Base-by-base conservation (phyloP, 2,113 vertebrate species). In the Trachemys scripta region DNA sequence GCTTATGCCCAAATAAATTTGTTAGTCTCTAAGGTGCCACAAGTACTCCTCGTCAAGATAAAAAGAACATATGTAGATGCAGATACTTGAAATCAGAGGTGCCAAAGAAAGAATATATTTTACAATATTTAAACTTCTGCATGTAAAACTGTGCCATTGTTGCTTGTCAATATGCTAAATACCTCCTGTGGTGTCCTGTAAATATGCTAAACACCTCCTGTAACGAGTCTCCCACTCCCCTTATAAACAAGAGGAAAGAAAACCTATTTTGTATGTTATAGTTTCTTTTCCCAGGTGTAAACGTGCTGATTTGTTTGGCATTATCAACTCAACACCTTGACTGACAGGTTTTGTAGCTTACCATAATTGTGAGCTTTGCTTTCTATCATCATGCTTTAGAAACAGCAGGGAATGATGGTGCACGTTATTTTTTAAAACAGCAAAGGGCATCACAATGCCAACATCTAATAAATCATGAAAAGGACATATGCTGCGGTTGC, bases 121-220 rank as follows among this genome's bases (percentile, higher is more conserved):
- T 87, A 85, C 47, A 81, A 84, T 96, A 95, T 97, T 96, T 96
- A 97, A 96, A 96, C 57, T 95, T 95, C 87, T 85, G 76, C 84
- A 85, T 95, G 85, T 92, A 93, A 96, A 97, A 95, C 89, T 45
- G 85, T 97, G 87, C 84, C 57, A 80, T 20, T 94, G 85, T 94
- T 96, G 82, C 95, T 93, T 96, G 93, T 97, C 97, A 97, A 96
- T 97, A 97, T 94, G 96, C 93, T 97, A 95, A 97, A 95, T 90
- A 27, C 80, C 85, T 97, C 96, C 96, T 96, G 95, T 88, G 93
- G 92, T 16, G 80, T 89, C 95, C 94, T 94, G 95, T 97, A 98
- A 97, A 96, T 97, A 97, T 96, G 93, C 88, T 96, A 94, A 97
- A 85, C 87, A 96, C 82, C 92, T 82, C 95, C 96, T 96, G 91